Conservation (phyloP, 2,113 vertebrate species). For the Amblyornis subalaris region DNA sequence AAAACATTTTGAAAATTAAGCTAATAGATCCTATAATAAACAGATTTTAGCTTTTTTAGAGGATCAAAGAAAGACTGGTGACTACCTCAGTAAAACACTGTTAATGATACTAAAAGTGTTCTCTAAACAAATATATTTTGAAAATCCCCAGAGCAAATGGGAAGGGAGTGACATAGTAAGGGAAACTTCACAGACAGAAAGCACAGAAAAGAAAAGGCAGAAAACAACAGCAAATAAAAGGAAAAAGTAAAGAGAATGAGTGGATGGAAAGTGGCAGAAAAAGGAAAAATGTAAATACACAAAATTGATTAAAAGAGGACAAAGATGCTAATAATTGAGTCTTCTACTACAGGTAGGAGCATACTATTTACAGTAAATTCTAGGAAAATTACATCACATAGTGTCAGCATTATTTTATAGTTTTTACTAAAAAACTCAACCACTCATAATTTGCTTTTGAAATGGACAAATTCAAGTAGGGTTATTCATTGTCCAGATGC, state of each 20-base stretch:
- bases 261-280: neutral
- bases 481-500: neutral
- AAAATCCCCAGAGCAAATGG: neutral
- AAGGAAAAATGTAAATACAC: neutral
- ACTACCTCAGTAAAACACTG: neutral
- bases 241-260: neutral
- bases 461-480: neutral
- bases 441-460: neutral
- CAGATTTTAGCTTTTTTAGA: neutral
- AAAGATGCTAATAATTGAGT: neutral
- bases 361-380: neutral
- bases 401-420: neutral
- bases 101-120: neutral
- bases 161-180: neutral
- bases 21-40: neutral
- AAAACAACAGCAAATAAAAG: neutral
- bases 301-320: neutral
- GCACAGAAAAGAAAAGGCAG: neutral
- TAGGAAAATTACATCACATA: neutral
- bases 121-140: neutral
- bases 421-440: neutral
- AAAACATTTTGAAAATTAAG: neutral
- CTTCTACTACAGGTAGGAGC: neutral
- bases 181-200: neutral
- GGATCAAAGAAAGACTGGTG: neutral